Conservation (phyloP, 2,888 invertebrate genomes). For the Dicranocentrus wangi region DNA sequence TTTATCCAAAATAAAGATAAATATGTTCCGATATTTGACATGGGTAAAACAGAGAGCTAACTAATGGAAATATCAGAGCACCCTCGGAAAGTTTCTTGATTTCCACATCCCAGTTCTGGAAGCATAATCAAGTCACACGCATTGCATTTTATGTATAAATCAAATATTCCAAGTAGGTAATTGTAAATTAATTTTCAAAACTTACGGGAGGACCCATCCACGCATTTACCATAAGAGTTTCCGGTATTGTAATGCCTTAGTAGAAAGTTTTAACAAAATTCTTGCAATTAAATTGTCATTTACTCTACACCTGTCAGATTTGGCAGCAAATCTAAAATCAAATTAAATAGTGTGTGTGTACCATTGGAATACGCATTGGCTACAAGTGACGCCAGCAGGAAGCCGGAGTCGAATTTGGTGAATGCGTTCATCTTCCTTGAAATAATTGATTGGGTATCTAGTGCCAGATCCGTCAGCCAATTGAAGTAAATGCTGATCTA, state of each 20-base stretch:
- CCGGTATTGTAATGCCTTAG: constrained; percentile 50
- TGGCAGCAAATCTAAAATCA: background rate
- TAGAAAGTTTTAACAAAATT: too few species aligned
- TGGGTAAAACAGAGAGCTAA: too few species aligned
- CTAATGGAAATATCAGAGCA: constrained; percentile 73
- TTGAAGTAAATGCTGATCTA: constrained; percentile 73
- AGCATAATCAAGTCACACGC: constrained; percentile 3
- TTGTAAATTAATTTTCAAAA: background rate
- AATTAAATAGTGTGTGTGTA: constrained; percentile 9
- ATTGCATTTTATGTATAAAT: background rate
- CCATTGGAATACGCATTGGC: constrained; percentile 70
- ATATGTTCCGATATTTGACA: too few species aligned
- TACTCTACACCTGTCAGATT: background rate
- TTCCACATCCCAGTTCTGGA: constrained; percentile 73
- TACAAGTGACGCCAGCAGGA: constrained; percentile 58
- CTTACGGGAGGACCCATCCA: constrained; percentile 51
- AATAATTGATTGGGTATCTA: constrained; percentile 43
- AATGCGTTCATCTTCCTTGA: background rate
- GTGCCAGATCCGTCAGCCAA: constrained; percentile 73
- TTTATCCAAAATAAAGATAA: too few species aligned
- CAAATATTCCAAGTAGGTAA: too few species aligned
- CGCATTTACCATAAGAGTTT: constrained; percentile 56
- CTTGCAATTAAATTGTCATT: too few species aligned
- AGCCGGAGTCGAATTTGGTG: background rate
- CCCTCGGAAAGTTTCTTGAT: constrained; percentile 74